Base-by-base conservation (phyloP, 2,888 invertebrate species). In the Hipparchia sbordonii region DNA sequence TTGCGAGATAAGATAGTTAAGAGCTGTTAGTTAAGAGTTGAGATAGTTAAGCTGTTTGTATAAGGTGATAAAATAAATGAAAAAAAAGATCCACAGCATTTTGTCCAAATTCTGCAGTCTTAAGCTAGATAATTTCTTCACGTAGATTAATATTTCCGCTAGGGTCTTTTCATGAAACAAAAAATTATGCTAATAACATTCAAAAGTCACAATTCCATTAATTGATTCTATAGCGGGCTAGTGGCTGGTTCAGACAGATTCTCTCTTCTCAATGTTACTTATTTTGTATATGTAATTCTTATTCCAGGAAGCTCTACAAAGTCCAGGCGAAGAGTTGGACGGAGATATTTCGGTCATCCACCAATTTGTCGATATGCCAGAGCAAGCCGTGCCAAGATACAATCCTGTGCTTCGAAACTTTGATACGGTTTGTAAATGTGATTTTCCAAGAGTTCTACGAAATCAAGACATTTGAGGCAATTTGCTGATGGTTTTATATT, bases 321-420 rank as follows among this genome's bases (percentile, higher is more conserved):
- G 88, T 62, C 84, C 87, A 0, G 89, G 88, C 1, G 89, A 86
- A n/a, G 95, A 95, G 88, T 82, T 97, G 13, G 90, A 85, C 2
- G 97, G 97, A 0, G 94, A 95, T 0, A 82, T 98, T 2, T 93
- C 94, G 13, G 95, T 95, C 54, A 90, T 96, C 0, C 97, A 97
- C 83, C 96, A 96, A 82, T 97, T 95, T 82, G 95, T 97, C 0
- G 94, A 97, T 78, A 96, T 98, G 96, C 95, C 96, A 0, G 88
- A 93, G 12, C 94, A 96, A 81, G 89, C 86, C 0, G 95, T 94
- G 0, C 82, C 92, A 2, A 86, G 81, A 66, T 93, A 92, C 70
- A 84, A 93, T 54, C 87, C 92, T 0, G 69, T 91, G 0, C 67
- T 78, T 2, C 83, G 82, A 68, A 85, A 82, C 3, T 93, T 93